These are phyloP conservation scores for Phrixothrix hirtus DNA, from an alignment of 2,888 invertebrate genomes.

Conservation along the genomic window DNA sequence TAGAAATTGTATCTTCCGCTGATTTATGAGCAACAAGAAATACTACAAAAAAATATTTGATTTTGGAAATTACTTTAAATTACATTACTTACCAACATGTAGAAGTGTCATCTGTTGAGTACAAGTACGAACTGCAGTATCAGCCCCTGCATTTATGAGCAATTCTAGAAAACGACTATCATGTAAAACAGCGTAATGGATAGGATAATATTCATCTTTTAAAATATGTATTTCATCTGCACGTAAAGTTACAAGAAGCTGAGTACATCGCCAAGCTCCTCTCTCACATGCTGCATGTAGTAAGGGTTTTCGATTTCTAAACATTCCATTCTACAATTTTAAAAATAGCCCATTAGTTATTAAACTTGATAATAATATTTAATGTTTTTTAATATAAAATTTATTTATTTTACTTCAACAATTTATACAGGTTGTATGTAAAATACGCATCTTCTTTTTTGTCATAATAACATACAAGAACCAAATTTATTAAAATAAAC, in stretches of 20 bases:
- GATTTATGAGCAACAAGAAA: slow-evolving; percentile 71
- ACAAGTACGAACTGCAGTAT: slow-evolving; percentile 69
- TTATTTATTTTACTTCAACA: too few species aligned
- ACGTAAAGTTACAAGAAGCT: slow-evolving; percentile 66
- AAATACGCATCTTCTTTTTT: too few species aligned
- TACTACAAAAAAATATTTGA: slow-evolving; percentile 50
- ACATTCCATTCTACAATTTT: slow-evolving; percentile 53
- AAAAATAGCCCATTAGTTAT: background rate
- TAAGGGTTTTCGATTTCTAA: slow-evolving; percentile 64
- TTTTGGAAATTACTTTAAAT: background rate
- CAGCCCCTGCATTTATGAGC: slow-evolving; percentile 69
- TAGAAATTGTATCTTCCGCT: slow-evolving; percentile 71
- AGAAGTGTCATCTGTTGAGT: slow-evolving; percentile 73
- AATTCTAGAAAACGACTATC: slow-evolving; percentile 70
- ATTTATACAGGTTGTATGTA: too few species aligned
- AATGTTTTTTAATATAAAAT: too few species aligned
- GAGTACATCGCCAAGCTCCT: slow-evolving; percentile 73
- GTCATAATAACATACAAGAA: too few species aligned
- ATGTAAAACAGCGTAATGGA: slow-evolving; percentile 74
- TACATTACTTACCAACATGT: slow-evolving; percentile 62
- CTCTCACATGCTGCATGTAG: slow-evolving; percentile 72
- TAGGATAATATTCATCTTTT: slow-evolving; percentile 77
- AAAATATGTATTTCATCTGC: slow-evolving; percentile 72
- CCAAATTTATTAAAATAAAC: too few species aligned
- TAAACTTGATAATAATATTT: background rate